These are phyloP conservation scores for Saguinus imperator DNA, from an alignment of 2,113 vertebrate genomes.

Conservation along the genomic window DNA sequence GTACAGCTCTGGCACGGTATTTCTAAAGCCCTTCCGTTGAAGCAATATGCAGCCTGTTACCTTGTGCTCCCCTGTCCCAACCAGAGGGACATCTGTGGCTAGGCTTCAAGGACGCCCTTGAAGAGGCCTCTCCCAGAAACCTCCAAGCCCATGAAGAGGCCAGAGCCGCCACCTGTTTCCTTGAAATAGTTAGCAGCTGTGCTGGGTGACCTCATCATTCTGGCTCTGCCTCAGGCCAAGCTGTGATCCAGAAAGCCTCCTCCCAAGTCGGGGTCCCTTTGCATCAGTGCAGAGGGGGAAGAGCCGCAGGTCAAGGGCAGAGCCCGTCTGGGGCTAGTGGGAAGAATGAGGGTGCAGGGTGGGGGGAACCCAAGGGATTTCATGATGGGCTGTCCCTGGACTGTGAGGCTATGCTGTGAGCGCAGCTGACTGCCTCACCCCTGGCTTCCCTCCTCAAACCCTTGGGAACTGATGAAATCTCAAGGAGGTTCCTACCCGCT, in stretches of 20 bases:
- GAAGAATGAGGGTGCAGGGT: not conserved
- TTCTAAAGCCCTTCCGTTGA: not conserved
- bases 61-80: not conserved
- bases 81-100: not conserved
- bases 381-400: fast-evolving
- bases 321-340: fast-evolving
- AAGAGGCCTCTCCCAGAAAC: constrained; percentile 47
- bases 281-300: fast-evolving
- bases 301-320: fast-evolving
- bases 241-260: not conserved
- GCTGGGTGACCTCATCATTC: constrained; percentile 66
- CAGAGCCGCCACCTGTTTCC: constrained; percentile 72
- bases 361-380: fast-evolving
- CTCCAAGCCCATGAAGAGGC: constrained; percentile 3
- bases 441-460: not conserved
- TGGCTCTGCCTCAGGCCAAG: not conserved
- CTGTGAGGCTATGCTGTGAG: not conserved
- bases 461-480: not conserved
- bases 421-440: too few species aligned
- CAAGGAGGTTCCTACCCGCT: not conserved
- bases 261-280: not conserved
- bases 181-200: constrained; percentile 80
- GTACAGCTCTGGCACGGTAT: fast-evolving
- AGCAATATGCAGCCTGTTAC: not conserved
- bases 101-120: constrained; percentile 40